Evolutionary conservation across 1,140 invertebrate species (phyloP), one percentile per base, ranked within the genome.

Genomic region (Manduca sexta): DNA sequence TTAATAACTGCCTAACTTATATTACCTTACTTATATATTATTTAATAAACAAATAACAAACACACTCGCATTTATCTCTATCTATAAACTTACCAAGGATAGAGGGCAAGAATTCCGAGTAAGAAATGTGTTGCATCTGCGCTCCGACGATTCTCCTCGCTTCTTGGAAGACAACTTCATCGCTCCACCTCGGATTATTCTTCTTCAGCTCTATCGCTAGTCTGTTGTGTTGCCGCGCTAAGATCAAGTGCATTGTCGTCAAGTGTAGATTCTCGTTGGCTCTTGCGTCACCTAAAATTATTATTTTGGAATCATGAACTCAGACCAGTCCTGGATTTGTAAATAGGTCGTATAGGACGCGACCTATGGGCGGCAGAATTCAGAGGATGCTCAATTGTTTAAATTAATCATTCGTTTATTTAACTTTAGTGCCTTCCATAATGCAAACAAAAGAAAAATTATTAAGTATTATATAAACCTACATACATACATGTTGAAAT

Each of bases 111-210:
- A 95, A 96, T 75, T 97, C 95, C n/a, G 91, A 90, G 74, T 95
- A 97, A 0, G 93, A 92, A 26, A 98, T 92, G 59, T 97, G 94
- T 63, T 97, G 95, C 64, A 97, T 85, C 70, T 96, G 90, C 0
- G 95, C 96, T 0, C 83, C 89, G 0, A 97, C 66, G n/a, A 98
- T 94, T 68, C 91, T 88, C 70, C 93, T 79, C 0, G 92, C 70
- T 84, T 98, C 97, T 69, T 95, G 92, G 74, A 90, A 97, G 0
- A 96, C 46, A 0, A 61, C 85, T 65, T 96, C 93, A 60, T 98
- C 96, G 42, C 91, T 84, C 97, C 97, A 98, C 30, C 88, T 70
- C 0, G 93, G 92, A 88, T 98, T 98, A 0, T 93, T 44, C 2
- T 73, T 49, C 0, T 82, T 66, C 5, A 98, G 76, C 11, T 85